Conservation (phyloP, 1,140 invertebrate species). For the Hylyphantes graminicola region DNA sequence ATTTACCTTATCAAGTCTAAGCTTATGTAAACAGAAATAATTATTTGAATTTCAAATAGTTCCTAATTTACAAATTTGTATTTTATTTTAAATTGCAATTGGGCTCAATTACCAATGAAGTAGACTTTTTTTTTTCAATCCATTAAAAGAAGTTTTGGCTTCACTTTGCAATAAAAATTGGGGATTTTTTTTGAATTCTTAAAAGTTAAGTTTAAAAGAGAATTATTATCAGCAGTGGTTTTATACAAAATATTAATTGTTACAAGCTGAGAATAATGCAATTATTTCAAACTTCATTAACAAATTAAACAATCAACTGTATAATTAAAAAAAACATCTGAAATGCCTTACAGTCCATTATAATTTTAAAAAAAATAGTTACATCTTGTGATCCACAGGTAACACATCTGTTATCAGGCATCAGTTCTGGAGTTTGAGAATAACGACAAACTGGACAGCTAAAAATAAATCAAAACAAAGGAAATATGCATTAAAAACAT, state of each 20-base stretch:
- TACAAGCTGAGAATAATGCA: neutral
- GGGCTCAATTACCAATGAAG: too few species aligned
- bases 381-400: constrained; percentile 78
- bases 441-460: constrained; percentile 80
- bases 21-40: too few species aligned
- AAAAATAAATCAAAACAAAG: constrained; percentile 9
- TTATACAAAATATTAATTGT: too few species aligned
- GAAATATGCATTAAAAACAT: neutral
- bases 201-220: neutral
- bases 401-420: constrained; percentile 84
- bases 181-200: neutral
- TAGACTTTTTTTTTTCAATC: too few species aligned
- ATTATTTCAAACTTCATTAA: neutral
- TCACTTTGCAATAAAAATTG: neutral
- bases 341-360: too few species aligned
- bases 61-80: too few species aligned
- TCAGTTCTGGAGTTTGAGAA: constrained; percentile 91
- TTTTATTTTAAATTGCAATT: too few species aligned
- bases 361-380: constrained; percentile 18
- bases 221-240: too few species aligned
- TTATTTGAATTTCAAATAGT: too few species aligned
- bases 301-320: neutral
- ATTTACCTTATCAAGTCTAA: too few species aligned
- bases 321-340: neutral
- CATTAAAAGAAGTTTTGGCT: too few species aligned